Evolutionary conservation across 1,140 invertebrate species (phyloP).

Genomic region (Telenomus remus): DNA sequence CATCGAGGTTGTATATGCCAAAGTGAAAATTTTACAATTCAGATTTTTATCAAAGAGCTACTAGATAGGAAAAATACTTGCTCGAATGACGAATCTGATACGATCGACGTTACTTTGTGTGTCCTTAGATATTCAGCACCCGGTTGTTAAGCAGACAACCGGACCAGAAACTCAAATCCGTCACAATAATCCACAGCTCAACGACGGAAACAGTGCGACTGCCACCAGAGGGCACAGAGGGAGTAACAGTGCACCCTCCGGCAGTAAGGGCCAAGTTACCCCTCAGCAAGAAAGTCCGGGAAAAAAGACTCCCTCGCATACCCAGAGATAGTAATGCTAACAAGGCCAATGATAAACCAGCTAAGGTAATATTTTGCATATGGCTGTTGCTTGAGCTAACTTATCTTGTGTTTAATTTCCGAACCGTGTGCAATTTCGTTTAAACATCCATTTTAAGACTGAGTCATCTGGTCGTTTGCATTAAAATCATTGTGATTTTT

Average conservation of each 20-base stretch:
- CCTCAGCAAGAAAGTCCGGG: conserved; percentile 77
- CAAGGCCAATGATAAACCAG: conserved; percentile 40
- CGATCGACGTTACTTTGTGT: conserved; percentile 42
- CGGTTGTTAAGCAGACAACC: conserved; percentile 85
- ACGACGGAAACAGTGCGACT: conserved; percentile 88
- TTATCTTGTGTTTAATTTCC: too few species aligned
- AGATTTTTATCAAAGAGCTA: conserved; percentile 51
- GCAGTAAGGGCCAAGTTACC: conserved; percentile 78
- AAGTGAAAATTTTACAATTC: conserved; percentile 41
- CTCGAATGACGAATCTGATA: conserved; percentile 41
- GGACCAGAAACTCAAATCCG: conserved; percentile 86
- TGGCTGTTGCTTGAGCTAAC: neutral
- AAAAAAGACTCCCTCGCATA: conserved; percentile 72
- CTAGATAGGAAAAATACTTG: conserved; percentile 33
- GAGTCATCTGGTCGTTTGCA: too few species aligned
- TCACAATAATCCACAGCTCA: conserved; percentile 90
- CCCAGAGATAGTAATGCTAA: conserved; percentile 61
- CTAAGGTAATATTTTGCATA: conserved; percentile 25
- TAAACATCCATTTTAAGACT: too few species aligned
- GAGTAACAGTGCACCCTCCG: conserved; percentile 77
- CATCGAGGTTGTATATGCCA: conserved; percentile 44
- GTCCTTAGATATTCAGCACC: conserved; percentile 83
- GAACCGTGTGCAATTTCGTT: too few species aligned
- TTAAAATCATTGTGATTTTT: too few species aligned
- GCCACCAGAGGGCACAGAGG: conserved; percentile 83